These are phyloP conservation scores for Littorina saxatilis DNA, from an alignment of 1,140 invertebrate genomes.

Conservation along the genomic window DNA sequence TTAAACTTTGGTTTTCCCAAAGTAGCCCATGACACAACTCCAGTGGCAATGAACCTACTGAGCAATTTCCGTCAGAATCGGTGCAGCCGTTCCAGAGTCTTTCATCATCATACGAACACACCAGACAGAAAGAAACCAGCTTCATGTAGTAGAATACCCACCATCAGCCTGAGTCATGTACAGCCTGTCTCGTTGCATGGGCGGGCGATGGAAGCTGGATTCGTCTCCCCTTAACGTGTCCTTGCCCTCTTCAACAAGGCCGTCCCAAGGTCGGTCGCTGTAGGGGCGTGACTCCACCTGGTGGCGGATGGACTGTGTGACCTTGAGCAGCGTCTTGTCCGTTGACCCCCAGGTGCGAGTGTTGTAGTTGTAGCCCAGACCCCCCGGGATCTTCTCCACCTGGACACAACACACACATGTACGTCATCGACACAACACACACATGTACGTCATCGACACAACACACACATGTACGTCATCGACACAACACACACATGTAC, in stretches of 20 bases:
- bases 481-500: background rate
- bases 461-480: background rate
- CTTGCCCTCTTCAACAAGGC: constrained; percentile 84
- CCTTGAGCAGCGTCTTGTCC: constrained; percentile 55
- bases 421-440: no score
- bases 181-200: constrained; percentile 90
- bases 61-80: no score
- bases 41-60: no score
- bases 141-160: no score
- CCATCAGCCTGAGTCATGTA: constrained; percentile 94
- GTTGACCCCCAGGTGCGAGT: constrained; percentile 53
- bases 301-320: constrained; percentile 50
- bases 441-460: no score
- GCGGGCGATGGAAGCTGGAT: constrained; percentile 83
- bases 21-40: no score
- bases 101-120: no score
- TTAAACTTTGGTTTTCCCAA: no score
- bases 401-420: no score
- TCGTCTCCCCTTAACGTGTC: constrained; percentile 68
- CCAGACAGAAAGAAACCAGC: no score
- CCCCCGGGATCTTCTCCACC: constrained; percentile 43
- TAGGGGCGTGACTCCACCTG: constrained; percentile 31
- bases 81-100: no score
- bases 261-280: constrained; percentile 74
- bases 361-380: constrained; percentile 51